Percentiles rank a stretch among this genome's conserved stretches.
Conservation (phyloP, 2,113 vertebrate species). For the Erythrolamprus reginae region DNA sequence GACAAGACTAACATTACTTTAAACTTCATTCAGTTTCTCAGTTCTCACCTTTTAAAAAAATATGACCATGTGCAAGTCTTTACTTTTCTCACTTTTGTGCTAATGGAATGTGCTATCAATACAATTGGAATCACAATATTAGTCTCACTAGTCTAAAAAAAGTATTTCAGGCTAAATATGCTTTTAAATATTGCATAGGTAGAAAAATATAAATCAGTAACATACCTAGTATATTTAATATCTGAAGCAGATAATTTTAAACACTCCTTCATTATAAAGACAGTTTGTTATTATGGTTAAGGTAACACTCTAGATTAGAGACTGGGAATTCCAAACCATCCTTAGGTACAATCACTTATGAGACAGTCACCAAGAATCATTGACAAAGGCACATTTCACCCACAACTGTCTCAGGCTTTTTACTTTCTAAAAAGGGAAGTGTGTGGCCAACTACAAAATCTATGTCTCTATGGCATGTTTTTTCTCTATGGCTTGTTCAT, state of each 20-base stretch:
- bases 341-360: not conserved
- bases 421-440: not conserved
- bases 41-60: not conserved
- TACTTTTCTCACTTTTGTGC: not conserved
- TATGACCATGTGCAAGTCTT: not conserved
- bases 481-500: not conserved
- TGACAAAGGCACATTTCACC: not conserved
- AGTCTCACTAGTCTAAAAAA: not conserved
- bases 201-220: not conserved
- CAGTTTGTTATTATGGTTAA: not conserved
- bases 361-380: not conserved
- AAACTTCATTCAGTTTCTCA: not conserved
- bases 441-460: not conserved
- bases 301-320: not conserved
- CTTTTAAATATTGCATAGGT: not conserved
- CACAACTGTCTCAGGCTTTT: not conserved
- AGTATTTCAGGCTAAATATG: not conserved
- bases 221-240: not conserved
- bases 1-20: not conserved
- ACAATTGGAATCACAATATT: not conserved
- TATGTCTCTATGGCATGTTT: not conserved
- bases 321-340: not conserved
- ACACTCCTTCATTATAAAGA: not conserved
- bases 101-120: not conserved
- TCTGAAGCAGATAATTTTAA: not conserved